A percentile compares a stretch with the other conserved stretches of the same genome.
phyloP scores from a whole-genome alignment of 2,888 invertebrate species.

The Cyclophora albipunctata region DNA sequence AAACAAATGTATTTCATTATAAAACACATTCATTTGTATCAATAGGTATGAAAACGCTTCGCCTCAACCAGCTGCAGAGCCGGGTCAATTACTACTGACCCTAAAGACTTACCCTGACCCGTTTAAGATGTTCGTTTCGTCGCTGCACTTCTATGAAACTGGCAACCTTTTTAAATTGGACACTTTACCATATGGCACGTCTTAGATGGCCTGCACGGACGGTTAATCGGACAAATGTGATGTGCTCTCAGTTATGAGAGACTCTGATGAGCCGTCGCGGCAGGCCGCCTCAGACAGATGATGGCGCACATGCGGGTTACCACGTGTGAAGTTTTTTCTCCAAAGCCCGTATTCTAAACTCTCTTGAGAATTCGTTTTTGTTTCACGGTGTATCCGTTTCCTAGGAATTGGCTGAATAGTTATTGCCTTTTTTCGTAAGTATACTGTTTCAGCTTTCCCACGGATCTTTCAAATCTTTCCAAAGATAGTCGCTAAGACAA shows the following conservation, averaged over 20 bases:
- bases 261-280: slow-evolving; percentile 15
- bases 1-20: slow-evolving; percentile 9
- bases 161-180: slow-evolving; percentile 28
- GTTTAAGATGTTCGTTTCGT: slow-evolving; percentile 27
- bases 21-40: slow-evolving; percentile 36
- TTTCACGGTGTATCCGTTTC: slow-evolving; percentile 7
- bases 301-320: slow-evolving; percentile 55
- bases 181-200: slow-evolving; percentile 30
- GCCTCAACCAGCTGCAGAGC: slow-evolving; percentile 55
- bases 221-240: neutral
- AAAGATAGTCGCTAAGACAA: no score
- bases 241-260: slow-evolving; percentile 7
- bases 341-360: slow-evolving; percentile 25
- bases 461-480: no score
- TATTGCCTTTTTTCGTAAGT: no score
- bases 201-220: slow-evolving; percentile 33
- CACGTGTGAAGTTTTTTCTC: slow-evolving; percentile 49
- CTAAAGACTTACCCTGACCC: slow-evolving; percentile 47
- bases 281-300: slow-evolving; percentile 39
- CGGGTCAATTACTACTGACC: slow-evolving; percentile 67
- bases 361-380: slow-evolving; percentile 37
- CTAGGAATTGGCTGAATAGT: no score
- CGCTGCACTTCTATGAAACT: slow-evolving; percentile 6
- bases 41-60: slow-evolving; percentile 46
- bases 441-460: no score